These are phyloP conservation scores for Rhynchomys soricoides DNA, from an alignment of 2,113 vertebrate species.

Conservation along the genomic window DNA sequence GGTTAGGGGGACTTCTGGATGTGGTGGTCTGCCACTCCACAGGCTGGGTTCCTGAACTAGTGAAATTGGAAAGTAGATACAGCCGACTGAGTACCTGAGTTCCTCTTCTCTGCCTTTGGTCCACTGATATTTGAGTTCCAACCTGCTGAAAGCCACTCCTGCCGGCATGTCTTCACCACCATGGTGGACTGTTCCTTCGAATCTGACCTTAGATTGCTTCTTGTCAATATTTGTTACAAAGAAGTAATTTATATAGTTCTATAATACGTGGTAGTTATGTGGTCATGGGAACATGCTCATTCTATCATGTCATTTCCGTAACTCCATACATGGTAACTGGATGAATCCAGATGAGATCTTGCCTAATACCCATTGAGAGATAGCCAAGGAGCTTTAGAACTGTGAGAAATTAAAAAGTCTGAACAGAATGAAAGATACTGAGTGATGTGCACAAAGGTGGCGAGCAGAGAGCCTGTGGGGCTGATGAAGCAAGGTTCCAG, in stretches of 20 bases:
- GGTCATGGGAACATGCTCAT: background rate
- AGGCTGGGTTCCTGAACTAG: background rate
- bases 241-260: background rate
- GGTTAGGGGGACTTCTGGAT: background rate
- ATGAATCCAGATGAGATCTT: background rate
- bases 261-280: background rate
- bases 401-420: background rate
- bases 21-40: too few species aligned
- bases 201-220: background rate
- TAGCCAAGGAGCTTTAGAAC: background rate
- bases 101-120: background rate
- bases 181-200: background rate
- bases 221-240: background rate
- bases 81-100: background rate
- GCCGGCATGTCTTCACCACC: too few species aligned
- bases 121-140: background rate
- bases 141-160: background rate
- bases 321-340: background rate
- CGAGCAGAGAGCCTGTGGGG: background rate
- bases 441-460: background rate
- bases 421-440: background rate
- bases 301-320: background rate
- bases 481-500: background rate
- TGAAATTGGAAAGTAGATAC: too few species aligned
- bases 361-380: background rate